A percentile compares a stretch with the other conserved stretches of the same genome.
Evolutionary conservation across 2,888 invertebrate species (phyloP).

Genomic region (Lucinisca nassula): DNA sequence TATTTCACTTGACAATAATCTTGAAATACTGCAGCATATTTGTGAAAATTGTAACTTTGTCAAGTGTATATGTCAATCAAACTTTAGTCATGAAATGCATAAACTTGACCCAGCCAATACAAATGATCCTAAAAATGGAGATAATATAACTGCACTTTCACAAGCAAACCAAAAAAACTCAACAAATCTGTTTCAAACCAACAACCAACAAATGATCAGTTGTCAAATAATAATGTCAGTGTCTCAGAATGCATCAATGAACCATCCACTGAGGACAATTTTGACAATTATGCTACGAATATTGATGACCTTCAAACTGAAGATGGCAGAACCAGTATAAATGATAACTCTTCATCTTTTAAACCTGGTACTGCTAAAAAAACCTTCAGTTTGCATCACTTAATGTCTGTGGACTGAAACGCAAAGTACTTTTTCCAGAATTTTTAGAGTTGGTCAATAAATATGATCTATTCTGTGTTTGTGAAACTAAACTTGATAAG

Average conservation of each 20-base stretch:
- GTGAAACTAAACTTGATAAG: slow-evolving; percentile 5
- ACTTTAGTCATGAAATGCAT: background rate
- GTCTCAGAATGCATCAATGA: background rate
- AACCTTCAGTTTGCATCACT: background rate
- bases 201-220: background rate
- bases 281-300: background rate
- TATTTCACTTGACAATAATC: background rate
- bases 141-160: background rate
- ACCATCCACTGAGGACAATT: background rate
- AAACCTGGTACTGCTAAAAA: background rate
- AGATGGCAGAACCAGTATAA: background rate
- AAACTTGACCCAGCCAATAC: background rate
- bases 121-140: background rate
- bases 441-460: background rate
- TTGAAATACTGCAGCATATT: background rate
- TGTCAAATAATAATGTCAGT: background rate
- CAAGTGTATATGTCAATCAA: background rate
- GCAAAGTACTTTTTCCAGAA: slow-evolving; percentile 6
- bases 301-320: background rate
- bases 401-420: background rate
- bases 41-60: background rate
- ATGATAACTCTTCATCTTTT: background rate
- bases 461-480: slow-evolving; percentile 1
- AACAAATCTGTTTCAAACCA: background rate
- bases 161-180: background rate